Evolutionary conservation across 2,113 vertebrate species (phyloP), one percentile per base, ranked within the genome.

Genomic region (Gobiocypris rarus): DNA sequence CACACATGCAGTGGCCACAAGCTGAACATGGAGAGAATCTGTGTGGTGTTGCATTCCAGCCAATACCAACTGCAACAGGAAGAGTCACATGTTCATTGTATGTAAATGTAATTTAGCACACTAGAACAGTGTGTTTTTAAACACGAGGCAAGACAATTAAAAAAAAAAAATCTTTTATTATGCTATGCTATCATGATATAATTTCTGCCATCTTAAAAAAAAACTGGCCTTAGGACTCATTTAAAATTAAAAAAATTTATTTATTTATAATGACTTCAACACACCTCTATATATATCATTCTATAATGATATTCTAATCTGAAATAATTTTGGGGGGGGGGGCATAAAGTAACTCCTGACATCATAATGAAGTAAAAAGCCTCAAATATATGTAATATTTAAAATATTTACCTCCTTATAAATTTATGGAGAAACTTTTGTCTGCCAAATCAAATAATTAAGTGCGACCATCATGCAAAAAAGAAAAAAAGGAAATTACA

Each of bases 1-100:
- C 48, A 98, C 95, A 84, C 97, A 99, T 0, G 96, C 97, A 0
- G 97, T 95, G n/a, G 96, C 96, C 83, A 96, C 95, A 85, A 97
- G 92, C 87, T 98, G 96, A 85, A 98, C 93, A 0, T 96, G 95
- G 81, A 96, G 90, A 86, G 97, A 97, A 87, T 93, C 87, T n/a
- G 95, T 93, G 77, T 98, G 96, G 83, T 94, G 96, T 91, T 93
- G 95, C 97, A 98, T 98, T 28, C 92, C 96, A 43, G 91, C 88
- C 79, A 96, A 92, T 87, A 98, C 97, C 88, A 98, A 93, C 97
- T 98, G 89, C 73, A 85, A 56, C 58, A 63, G 75, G 22, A 83
- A 52, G 28, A n/a, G 34, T 1, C 28, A 59, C 14, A 61, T 43
- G 9, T 24, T 24, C 52, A 41, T 19, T 7, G 2, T 31, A 22